A percentile compares a stretch with the other conserved stretches of the same genome.
These are phyloP conservation scores for Trachops cirrhosus DNA, from an alignment of 2,797 vertebrate species.

Conservation along the genomic window DNA sequence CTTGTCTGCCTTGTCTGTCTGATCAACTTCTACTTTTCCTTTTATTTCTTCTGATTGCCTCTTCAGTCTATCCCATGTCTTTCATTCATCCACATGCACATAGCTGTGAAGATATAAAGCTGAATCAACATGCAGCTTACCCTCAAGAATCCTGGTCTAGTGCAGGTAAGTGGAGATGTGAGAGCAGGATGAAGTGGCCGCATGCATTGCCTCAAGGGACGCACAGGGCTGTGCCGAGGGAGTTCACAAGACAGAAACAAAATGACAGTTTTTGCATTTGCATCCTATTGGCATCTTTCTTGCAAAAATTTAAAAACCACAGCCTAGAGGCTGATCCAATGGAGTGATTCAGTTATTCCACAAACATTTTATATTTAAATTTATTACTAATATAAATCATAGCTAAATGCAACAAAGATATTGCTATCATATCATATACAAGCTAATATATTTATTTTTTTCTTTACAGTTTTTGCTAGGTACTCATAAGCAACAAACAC, in stretches of 20 bases:
- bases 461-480: neutral
- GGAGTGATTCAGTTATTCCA: neutral
- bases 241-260: neutral
- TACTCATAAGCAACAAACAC: neutral
- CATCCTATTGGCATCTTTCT: neutral
- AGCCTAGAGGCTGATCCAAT: neutral
- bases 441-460: neutral
- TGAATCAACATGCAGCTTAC: neutral
- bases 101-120: neutral
- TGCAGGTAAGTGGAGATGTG: neutral
- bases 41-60: neutral
- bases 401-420: neutral
- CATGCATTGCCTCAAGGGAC: neutral
- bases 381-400: neutral
- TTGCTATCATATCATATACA: neutral
- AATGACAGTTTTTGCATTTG: neutral
- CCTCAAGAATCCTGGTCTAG: neutral
- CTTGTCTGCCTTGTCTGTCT: neutral
- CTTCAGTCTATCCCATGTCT: neutral
- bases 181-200: neutral
- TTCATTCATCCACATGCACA: neutral
- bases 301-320: neutral
- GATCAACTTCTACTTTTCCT: neutral
- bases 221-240: too few species aligned
- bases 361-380: conserved; percentile 35